phyloP scores from a whole-genome alignment of 2,888 invertebrate species.

The Caenorhabditis panamensis region DNA sequence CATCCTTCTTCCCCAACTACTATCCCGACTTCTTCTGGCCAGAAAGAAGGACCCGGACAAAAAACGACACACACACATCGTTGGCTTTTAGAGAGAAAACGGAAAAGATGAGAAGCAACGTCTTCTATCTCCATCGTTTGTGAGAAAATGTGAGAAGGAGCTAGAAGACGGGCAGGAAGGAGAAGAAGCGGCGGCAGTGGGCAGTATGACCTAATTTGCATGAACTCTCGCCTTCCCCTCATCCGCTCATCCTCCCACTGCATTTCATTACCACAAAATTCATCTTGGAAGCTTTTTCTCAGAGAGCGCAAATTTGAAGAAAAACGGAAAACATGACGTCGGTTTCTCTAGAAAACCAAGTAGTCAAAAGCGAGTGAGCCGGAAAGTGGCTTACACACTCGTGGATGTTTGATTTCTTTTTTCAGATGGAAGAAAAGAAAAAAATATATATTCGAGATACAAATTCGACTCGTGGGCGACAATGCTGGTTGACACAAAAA shows the following conservation, averaged over 20 bases:
- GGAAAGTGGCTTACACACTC: conserved; percentile 19
- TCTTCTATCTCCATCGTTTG: conserved; percentile 9
- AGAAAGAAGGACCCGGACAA: conserved; percentile 19
- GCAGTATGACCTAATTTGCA: conserved; percentile 32
- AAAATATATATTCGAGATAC: conserved; percentile 9
- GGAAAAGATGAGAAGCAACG: conserved; percentile 17
- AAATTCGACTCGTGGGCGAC: background rate
- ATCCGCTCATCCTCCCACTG: conserved; percentile 8
- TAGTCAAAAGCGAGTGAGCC: conserved; percentile 25
- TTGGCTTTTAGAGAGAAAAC: conserved; percentile 22
- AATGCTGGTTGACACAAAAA: background rate
- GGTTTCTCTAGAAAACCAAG: conserved; percentile 6
- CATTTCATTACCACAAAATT: conserved; percentile 23
- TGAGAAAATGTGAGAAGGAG: conserved; percentile 19
- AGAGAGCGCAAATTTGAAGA: conserved; percentile 1
- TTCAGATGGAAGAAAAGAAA: conserved; percentile 16
- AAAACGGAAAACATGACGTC: conserved; percentile 23
- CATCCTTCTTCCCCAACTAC: conserved; percentile 38
- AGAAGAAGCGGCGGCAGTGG: conserved; percentile 9
- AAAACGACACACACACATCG: conserved; percentile 34
- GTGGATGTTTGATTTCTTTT: conserved; percentile 28
- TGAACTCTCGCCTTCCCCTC: conserved; percentile 14
- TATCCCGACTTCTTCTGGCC: conserved; percentile 24
- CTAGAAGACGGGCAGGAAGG: conserved; percentile 10
- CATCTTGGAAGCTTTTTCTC: background rate